A percentile compares a stretch with the other conserved stretches of the same genome.
Evolutionary conservation across 2,797 vertebrate species (phyloP).

Genomic region (Scleropages formosus): DNA sequence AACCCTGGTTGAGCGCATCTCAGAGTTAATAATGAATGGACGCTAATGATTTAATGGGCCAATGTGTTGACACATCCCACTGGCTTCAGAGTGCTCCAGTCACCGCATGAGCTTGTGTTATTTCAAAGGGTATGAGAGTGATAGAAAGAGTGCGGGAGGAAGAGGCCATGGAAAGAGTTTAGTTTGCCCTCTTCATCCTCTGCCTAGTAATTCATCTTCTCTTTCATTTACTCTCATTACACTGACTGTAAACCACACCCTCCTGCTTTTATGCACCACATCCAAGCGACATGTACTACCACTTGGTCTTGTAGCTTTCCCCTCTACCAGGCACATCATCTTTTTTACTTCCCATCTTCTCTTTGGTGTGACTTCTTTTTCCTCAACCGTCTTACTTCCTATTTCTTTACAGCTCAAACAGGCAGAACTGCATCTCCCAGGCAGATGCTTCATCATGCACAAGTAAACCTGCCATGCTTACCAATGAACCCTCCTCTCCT

Average conservation of each 20-base stretch:
- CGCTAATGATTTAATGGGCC: constrained; percentile 65
- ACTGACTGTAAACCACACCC: too few species aligned
- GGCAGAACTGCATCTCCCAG: neutral
- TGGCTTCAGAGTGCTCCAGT: constrained; percentile 43
- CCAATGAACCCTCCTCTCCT: neutral
- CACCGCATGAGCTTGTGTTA: constrained; percentile 37
- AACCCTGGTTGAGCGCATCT: constrained; percentile 41
- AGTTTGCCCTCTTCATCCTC: neutral
- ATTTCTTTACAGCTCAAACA: neutral
- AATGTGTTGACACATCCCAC: constrained; percentile 61
- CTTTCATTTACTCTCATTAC: too few species aligned
- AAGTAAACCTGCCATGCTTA: too few species aligned
- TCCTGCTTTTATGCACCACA: neutral
- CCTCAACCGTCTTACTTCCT: neutral
- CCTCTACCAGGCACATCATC: neutral
- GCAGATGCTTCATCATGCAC: too few species aligned
- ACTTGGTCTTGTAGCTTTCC: neutral
- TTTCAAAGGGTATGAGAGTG: neutral
- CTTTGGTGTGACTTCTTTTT: neutral
- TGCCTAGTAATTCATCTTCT: neutral
- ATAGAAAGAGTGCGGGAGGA: neutral
- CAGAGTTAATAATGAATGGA: constrained; percentile 65
- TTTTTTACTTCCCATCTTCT: neutral
- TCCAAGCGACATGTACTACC: constrained; percentile 12
- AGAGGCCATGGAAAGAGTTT: neutral